Percentiles rank a stretch among this genome's conserved stretches.
Evolutionary conservation across 1,140 invertebrate genomes (phyloP).

Genomic region (Tyrophagus putrescentiae): DNA sequence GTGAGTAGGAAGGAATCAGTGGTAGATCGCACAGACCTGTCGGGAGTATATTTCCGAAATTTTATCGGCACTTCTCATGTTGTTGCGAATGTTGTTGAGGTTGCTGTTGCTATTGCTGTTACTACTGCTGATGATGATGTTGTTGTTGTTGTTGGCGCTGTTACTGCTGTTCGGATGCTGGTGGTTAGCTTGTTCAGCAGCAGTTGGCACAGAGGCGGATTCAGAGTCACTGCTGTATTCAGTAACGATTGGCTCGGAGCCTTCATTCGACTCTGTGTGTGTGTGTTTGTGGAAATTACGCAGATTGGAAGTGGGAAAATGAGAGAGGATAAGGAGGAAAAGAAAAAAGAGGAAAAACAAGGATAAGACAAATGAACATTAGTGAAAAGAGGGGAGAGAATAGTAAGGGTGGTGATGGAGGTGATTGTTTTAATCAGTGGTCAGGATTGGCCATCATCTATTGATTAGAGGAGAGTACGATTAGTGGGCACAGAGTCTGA

Average conservation of each 20-base stretch:
- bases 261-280: constrained; percentile 9
- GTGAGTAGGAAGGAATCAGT: background rate
- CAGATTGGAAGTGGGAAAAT: too few relatives aligned
- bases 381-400: too few relatives aligned
- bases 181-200: background rate
- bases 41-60: constrained; percentile 12
- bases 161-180: background rate
- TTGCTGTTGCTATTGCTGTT: too few relatives aligned
- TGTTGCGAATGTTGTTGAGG: too few relatives aligned
- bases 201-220: background rate
- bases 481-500: too few relatives aligned
- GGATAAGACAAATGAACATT: background rate
- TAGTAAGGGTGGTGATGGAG: too few relatives aligned
- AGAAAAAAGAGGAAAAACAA: background rate
- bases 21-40: background rate
- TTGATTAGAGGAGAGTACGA: too few relatives aligned
- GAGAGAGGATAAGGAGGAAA: background rate
- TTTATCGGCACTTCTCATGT: constrained; percentile 6
- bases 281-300: too few relatives aligned
- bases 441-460: too few relatives aligned
- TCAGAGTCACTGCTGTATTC: constrained; percentile 14
- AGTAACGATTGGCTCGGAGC: background rate
- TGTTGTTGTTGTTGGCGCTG: constrained; percentile 1
- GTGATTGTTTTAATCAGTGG: too few relatives aligned
- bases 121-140: too few relatives aligned